phyloP scores from a whole-genome alignment of 2,113 vertebrate genomes.

The Aegithalos caudatus region DNA sequence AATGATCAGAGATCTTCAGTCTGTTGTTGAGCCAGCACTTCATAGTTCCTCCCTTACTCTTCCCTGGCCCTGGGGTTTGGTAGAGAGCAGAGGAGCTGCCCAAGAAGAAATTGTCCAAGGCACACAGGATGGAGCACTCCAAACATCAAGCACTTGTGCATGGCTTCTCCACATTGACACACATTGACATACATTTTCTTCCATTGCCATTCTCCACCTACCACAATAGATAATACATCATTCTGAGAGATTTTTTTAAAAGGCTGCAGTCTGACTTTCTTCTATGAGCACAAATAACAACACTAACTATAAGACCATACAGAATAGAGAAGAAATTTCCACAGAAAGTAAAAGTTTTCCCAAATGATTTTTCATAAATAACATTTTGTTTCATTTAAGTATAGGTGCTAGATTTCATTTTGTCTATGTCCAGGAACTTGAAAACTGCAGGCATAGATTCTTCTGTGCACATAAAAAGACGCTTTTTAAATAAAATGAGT shows the following conservation, averaged over 20 bases:
- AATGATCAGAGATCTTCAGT: not conserved
- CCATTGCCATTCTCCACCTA: not conserved
- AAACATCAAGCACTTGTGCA: not conserved
- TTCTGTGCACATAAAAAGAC: not conserved
- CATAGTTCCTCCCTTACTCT: not conserved
- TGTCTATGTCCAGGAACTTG: not conserved
- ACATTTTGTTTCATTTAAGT: not conserved
- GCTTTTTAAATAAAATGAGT: accelerated
- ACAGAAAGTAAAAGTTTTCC: not conserved
- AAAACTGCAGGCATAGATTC: not conserved
- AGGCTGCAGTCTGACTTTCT: not conserved
- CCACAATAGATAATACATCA: not conserved
- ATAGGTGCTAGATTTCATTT: not conserved
- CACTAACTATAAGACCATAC: not conserved
- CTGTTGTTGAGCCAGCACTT: not conserved
- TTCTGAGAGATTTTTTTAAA: not conserved
- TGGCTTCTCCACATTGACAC: not conserved
- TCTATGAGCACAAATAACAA: not conserved
- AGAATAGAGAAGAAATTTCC: not conserved
- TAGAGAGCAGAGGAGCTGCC: not conserved
- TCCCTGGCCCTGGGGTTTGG: not conserved
- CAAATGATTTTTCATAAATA: not conserved
- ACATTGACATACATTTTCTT: not conserved
- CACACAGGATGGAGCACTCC: not conserved
- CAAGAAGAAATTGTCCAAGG: not conserved